Evolutionary conservation across 2,113 vertebrate genomes (phyloP), one percentile per base, ranked within the genome.

Genomic region (Ursus arctos): DNA sequence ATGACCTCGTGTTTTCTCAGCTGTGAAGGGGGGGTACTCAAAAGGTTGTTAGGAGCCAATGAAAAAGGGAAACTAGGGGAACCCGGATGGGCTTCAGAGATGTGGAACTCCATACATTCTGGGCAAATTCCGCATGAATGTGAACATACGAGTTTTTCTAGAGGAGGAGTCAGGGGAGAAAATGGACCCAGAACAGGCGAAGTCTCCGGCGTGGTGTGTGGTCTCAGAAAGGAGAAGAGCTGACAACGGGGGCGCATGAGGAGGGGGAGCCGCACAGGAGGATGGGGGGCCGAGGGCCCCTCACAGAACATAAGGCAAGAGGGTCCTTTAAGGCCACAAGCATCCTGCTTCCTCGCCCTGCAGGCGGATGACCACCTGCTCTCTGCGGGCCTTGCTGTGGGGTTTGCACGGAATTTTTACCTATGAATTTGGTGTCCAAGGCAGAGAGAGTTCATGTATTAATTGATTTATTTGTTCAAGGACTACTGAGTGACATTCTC

Each of bases 291-390:
- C 6, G 14, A 7, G 31, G 31, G 31, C 14, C 18, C 80, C 33
- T 89, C 16, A 19, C 26, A 28, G 33, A 51, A 49, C 57, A 33
- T 28, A 65, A 15, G 63, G 63, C 63, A 65, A 65, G 63, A 65
- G 63, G 63, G 28, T 6, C 15, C 63, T 67, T 67, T 65, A 31
- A 65, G 21, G 63, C 31, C 31, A 67, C 13, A 76, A 57, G 74
- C 15, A 0, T 1, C 47, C 26, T 0, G 8, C 12, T 28, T 14
- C 33, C 26, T 3, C 19, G 0, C 26, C 14, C 53, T 19, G 24
- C 1, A n/a, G 22, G 0, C 1, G 8, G 53, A n/a, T 1, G 21
- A 36, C 18, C 21, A 0, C 15, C 1, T 26, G 57, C 40, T 71
- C 14, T 22, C 26, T 2, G 7, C 8, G 1, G 0, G 28, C 12